These are phyloP conservation scores for Drosophila quinaria DNA, from an alignment of 2,888 invertebrate genomes.

Conservation along the genomic window DNA sequence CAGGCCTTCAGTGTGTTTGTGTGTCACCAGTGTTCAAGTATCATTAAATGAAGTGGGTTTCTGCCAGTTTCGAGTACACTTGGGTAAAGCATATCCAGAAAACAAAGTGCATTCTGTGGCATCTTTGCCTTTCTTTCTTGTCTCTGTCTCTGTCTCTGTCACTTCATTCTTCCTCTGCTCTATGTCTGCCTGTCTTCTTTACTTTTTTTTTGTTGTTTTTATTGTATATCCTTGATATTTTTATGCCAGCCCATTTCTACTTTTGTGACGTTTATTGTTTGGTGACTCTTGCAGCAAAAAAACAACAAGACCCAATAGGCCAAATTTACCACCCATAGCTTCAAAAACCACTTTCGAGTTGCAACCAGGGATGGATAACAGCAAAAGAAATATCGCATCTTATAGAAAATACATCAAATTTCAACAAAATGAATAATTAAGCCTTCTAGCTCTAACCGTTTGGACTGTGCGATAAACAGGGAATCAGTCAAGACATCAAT, in stretches of 20 bases:
- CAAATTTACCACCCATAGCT: slow-evolving; percentile 55
- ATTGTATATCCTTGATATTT: slow-evolving; percentile 77
- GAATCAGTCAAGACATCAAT: too few species aligned
- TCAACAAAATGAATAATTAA: too few species aligned
- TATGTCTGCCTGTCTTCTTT: slow-evolving; percentile 32
- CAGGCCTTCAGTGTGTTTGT: slow-evolving; percentile 78
- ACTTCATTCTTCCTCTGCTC: not conserved
- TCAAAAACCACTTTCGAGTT: not conserved
- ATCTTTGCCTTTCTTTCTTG: slow-evolving; percentile 69
- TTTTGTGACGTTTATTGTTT: slow-evolving; percentile 80
- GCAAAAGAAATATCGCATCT: too few species aligned
- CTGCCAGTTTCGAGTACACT: slow-evolving; percentile 84
- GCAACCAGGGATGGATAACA: not conserved
- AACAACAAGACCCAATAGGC: slow-evolving; percentile 74
- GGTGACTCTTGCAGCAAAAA: slow-evolving; percentile 61
- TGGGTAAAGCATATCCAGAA: slow-evolving; percentile 84
- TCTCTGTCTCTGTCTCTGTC: slow-evolving; percentile 8
- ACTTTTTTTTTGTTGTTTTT: slow-evolving; percentile 34
- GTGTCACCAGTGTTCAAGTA: slow-evolving; percentile 84
- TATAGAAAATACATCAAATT: too few species aligned
- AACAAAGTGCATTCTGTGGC: slow-evolving; percentile 84
- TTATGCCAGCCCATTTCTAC: slow-evolving; percentile 72
- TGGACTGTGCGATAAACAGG: too few species aligned
- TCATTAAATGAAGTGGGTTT: slow-evolving; percentile 85
- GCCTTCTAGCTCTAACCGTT: too few species aligned